phyloP scores from a whole-genome alignment of 37 sponge, comb jelly and placozoan species.

The Tethya wilhelma region DNA sequence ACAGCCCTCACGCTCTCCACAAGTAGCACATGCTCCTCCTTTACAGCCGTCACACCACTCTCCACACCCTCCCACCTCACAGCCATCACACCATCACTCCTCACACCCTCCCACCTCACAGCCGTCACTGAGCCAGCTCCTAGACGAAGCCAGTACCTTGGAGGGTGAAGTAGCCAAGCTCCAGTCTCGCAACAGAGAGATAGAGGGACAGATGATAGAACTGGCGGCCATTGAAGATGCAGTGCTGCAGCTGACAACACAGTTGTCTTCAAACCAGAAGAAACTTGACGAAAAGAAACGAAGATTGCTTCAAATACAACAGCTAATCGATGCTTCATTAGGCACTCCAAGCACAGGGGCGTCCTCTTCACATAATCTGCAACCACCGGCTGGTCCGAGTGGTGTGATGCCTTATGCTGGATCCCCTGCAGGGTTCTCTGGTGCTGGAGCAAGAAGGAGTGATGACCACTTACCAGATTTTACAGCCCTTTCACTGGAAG shows the following conservation, averaged over 20 bases:
- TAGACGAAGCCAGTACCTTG: neutral
- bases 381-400: neutral
- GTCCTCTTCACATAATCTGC: neutral
- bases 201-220: slow-evolving; percentile 11
- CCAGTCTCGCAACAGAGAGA: slow-evolving; percentile 1
- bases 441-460: neutral
- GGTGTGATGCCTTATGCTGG: no score
- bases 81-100: neutral
- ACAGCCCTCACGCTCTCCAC: neutral
- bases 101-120: neutral
- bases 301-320: slow-evolving; percentile 6
- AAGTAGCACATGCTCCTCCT: no score
- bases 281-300: slow-evolving; percentile 15
- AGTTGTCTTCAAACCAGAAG: slow-evolving; percentile 8
- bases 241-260: slow-evolving; percentile 8
- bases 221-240: slow-evolving; percentile 16
- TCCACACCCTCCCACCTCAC: neutral
- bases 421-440: neutral
- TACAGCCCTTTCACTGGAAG: slow-evolving; percentile 30
- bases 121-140: neutral
- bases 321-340: neutral
- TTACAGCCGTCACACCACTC: no score
- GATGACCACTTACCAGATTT: slow-evolving; percentile 15
- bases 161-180: neutral
- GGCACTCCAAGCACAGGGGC: neutral